Conservation (phyloP, 1,140 invertebrate genomes). For the Chionoecetes opilio region DNA sequence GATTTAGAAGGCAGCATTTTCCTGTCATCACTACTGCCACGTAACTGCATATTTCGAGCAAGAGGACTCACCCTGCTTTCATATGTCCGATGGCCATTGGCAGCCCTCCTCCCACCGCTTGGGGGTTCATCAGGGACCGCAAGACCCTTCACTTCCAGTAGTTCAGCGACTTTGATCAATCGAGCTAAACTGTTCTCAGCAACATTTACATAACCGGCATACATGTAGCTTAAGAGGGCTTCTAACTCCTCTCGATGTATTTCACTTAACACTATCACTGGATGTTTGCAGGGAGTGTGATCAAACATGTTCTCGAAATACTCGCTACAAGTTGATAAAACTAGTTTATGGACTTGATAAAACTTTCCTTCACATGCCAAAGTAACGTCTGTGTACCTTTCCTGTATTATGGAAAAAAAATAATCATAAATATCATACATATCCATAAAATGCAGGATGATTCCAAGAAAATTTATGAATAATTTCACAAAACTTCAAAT, state of each 20-base stretch:
- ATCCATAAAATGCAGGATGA: no score
- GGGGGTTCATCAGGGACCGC: slow-evolving; percentile 79
- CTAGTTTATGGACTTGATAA: slow-evolving; percentile 74
- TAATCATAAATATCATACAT: not conserved
- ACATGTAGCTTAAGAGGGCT: slow-evolving; percentile 75
- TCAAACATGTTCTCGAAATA: slow-evolving; percentile 77
- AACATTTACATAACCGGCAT: slow-evolving; percentile 75
- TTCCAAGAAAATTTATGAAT: not conserved
- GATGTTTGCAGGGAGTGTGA: slow-evolving; percentile 76
- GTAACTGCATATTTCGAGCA: not conserved
- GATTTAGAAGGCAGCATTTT: not conserved
- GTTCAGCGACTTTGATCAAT: slow-evolving; percentile 75
- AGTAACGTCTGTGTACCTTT: slow-evolving; percentile 73
- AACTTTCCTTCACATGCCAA: slow-evolving; percentile 74
- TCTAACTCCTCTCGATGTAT: slow-evolving; percentile 69
- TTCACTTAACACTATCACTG: slow-evolving; percentile 69
- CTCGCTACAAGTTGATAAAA: slow-evolving; percentile 74
- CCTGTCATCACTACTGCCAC: slow-evolving; percentile 23
- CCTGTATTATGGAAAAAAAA: slow-evolving; percentile 50
- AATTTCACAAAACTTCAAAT: no score
- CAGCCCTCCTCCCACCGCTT: not conserved
- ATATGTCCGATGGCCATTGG: not conserved
- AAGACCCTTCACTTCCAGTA: slow-evolving; percentile 74
- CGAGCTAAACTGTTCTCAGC: slow-evolving; percentile 63
- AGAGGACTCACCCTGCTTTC: slow-evolving; percentile 31